These are phyloP conservation scores for Zaprionus ornatus DNA, from an alignment of 1,140 invertebrate genomes.

Conservation along the genomic window DNA sequence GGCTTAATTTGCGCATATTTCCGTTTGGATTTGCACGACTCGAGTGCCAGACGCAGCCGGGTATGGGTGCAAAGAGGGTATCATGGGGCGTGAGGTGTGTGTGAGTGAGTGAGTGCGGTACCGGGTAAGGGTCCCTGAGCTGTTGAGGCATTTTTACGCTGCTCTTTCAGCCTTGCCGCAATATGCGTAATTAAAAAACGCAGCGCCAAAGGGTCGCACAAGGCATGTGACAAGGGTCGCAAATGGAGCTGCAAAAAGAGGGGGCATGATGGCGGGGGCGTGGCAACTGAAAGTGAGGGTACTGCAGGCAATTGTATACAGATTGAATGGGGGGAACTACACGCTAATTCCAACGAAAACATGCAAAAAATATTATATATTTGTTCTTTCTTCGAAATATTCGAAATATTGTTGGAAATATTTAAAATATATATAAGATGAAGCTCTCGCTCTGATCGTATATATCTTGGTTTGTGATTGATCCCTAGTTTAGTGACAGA, in stretches of 20 bases:
- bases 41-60: conserved; percentile 48
- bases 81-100: not conserved
- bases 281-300: not conserved
- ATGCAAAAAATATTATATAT: not conserved
- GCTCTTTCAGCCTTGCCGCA: conserved; percentile 24
- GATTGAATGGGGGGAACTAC: not conserved
- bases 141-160: not conserved
- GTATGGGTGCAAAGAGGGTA: not conserved
- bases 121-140: not conserved
- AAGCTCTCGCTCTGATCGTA: too few species aligned
- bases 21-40: conserved; percentile 80
- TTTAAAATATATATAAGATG: not conserved
- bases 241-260: conserved; percentile 7
- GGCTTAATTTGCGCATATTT: conserved; percentile 82
- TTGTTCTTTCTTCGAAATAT: not conserved
- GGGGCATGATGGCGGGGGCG: not conserved
- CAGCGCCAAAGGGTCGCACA: conserved; percentile 5
- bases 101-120: not conserved
- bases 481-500: too few species aligned
- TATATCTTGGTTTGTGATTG: too few species aligned
- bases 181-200: conserved; percentile 40
- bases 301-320: not conserved
- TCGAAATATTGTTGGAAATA: not conserved
- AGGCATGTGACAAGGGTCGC: conserved; percentile 9
- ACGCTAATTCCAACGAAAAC: not conserved